These are phyloP conservation scores for Cyanistes caeruleus DNA, from an alignment of 2,113 vertebrate genomes.

Conservation along the genomic window DNA sequence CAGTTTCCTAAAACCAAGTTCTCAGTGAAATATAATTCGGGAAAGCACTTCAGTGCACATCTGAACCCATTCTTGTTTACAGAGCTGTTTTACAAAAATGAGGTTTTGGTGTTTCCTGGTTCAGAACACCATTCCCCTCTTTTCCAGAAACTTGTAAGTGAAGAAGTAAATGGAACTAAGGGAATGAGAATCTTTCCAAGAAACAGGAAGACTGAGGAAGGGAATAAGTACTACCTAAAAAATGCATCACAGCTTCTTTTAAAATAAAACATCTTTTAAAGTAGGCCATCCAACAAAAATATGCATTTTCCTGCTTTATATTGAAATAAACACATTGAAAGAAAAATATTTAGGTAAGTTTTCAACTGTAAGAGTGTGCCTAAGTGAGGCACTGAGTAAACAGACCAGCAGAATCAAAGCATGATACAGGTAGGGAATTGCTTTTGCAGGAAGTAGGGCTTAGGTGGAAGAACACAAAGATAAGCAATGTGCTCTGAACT, in stretches of 20 bases:
- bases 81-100: not conserved
- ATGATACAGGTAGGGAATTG: rapidly evolving
- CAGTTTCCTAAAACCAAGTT: not conserved
- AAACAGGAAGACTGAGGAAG: not conserved
- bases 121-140: not conserved
- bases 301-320: not conserved
- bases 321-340: not conserved
- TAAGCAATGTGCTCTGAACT: not conserved
- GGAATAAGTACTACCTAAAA: not conserved
- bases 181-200: not conserved
- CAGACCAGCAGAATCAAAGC: not conserved
- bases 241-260: not conserved
- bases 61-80: not conserved
- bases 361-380: not conserved
- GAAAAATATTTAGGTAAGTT: not conserved
- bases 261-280: not conserved
- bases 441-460: not conserved
- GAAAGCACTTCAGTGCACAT: not conserved
- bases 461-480: not conserved
- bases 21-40: not conserved
- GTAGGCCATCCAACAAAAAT: not conserved
- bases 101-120: not conserved
- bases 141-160: not conserved
- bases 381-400: not conserved
- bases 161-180: not conserved